These are phyloP conservation scores for Rhynchonycteris naso DNA, from an alignment of 2,797 vertebrate species.

Conservation along the genomic window DNA sequence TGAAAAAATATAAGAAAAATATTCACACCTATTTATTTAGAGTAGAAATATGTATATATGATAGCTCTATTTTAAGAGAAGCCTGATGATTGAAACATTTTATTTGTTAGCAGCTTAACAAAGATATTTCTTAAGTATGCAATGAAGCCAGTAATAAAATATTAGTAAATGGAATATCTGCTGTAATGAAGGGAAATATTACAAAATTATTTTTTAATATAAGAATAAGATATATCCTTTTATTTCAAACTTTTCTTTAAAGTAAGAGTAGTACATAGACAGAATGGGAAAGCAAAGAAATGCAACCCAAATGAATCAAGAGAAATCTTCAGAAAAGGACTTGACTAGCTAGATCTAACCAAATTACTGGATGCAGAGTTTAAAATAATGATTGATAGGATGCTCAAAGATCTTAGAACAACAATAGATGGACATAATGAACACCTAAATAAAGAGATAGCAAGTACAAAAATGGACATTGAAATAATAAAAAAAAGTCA, in stretches of 20 bases:
- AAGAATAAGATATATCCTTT: neutral
- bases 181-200: neutral
- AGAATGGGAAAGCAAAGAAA: too few species aligned
- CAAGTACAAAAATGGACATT: too few species aligned
- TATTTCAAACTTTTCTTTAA: slow-evolving; percentile 19
- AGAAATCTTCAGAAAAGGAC: too few species aligned
- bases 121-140: slow-evolving; percentile 31
- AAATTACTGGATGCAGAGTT: too few species aligned
- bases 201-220: slow-evolving; percentile 17
- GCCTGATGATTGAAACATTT: neutral
- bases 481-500: too few species aligned
- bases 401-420: too few species aligned
- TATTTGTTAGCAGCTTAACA: slow-evolving; percentile 39
- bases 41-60: neutral
- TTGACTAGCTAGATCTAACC: too few species aligned
- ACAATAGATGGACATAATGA: too few species aligned
- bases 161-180: slow-evolving; percentile 17
- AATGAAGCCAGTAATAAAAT: slow-evolving; percentile 55
- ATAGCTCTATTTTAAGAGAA: slow-evolving; percentile 53
- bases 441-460: too few species aligned
- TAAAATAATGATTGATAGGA: too few species aligned
- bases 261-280: neutral
- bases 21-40: neutral
- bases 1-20: slow-evolving; percentile 44
- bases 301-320: too few species aligned